These are phyloP conservation scores for Clusia tigrina DNA, from an alignment of 2,888 invertebrate genomes.

Conservation along the genomic window DNA sequence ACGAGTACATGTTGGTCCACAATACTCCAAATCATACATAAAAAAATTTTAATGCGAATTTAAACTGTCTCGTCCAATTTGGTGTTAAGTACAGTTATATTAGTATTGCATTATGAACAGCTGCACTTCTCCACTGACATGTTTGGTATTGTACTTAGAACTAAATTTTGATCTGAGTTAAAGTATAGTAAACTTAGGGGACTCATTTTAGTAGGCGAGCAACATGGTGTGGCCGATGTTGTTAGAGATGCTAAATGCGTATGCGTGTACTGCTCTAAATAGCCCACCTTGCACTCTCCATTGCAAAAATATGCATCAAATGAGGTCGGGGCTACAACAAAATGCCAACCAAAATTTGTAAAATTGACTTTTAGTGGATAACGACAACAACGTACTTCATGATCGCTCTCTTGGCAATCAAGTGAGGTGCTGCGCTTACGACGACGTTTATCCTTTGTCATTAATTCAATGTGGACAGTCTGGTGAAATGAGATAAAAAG, in stretches of 20 bases:
- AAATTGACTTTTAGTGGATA: conserved; percentile 94
- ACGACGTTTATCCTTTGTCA: conserved; percentile 62
- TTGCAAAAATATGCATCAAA: conserved; percentile 97
- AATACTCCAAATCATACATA: no score
- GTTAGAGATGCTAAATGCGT: conserved; percentile 88
- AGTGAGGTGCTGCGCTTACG: conserved; percentile 81
- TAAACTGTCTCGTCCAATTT: no score
- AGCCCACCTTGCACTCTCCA: conserved; percentile 91
- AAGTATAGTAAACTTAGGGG: conserved; percentile 92
- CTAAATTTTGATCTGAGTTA: conserved; percentile 85
- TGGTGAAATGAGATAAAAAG: conserved; percentile 31
- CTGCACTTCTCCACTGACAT: conserved; percentile 96
- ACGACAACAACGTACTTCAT: conserved; percentile 89
- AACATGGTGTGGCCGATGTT: conserved; percentile 87
- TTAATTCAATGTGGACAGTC: conserved; percentile 62
- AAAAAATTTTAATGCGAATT: no score
- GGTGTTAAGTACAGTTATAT: no score
- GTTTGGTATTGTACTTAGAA: conserved; percentile 86
- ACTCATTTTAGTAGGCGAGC: conserved; percentile 88
- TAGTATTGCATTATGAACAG: conserved; percentile 83
- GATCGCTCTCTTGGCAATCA: conserved; percentile 77
- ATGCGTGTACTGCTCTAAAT: conserved; percentile 85
- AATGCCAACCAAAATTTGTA: conserved; percentile 89
- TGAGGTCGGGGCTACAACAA: conserved; percentile 94
- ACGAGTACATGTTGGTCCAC: no score